Conservation (phyloP, 2,888 invertebrate genomes). For the Strigamia transsilvanica region DNA sequence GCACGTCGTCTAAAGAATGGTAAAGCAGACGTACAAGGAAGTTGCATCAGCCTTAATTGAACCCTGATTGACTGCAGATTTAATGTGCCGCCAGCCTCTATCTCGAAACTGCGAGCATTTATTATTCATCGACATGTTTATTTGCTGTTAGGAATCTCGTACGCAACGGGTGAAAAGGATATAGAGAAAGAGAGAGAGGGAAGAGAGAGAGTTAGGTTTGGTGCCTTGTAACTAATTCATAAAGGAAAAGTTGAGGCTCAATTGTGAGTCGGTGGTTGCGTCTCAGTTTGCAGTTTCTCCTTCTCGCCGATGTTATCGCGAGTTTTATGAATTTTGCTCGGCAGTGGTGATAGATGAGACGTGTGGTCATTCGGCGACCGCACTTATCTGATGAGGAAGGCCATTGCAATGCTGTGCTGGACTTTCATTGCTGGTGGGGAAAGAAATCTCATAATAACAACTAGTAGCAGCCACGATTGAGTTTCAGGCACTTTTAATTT, state of each 20-base stretch:
- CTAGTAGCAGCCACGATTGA: conserved; percentile 21
- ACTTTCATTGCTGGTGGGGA: conserved; percentile 26
- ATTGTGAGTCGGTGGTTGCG: conserved; percentile 12
- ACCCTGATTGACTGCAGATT: conserved; percentile 41
- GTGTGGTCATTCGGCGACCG: conserved; percentile 25
- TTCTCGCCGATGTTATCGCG: conserved; percentile 15
- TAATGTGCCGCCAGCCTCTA: conserved; percentile 5
- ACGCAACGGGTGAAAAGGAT: conserved; percentile 1
- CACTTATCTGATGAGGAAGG: conserved; percentile 30
- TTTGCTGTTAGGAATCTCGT: conserved; percentile 6
- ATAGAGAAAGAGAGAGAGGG: background rate
- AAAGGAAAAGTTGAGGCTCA: conserved; percentile 20
- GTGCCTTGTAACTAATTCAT: conserved; percentile 14
- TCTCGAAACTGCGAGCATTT: background rate
- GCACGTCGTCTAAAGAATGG: conserved; percentile 28
- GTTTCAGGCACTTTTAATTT: conserved; percentile 26
- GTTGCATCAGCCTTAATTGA: conserved; percentile 53
- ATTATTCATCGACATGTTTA: conserved; percentile 16
- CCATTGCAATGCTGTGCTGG: background rate
- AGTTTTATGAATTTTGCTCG: conserved; percentile 30
- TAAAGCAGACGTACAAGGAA: conserved; percentile 49
- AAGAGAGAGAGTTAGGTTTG: background rate
- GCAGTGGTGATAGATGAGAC: conserved; percentile 26
- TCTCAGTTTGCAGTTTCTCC: conserved; percentile 20
- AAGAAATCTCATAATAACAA: conserved; percentile 26